Conservation (phyloP, 2,797 vertebrate species). For the Calcarius lapponicus region DNA sequence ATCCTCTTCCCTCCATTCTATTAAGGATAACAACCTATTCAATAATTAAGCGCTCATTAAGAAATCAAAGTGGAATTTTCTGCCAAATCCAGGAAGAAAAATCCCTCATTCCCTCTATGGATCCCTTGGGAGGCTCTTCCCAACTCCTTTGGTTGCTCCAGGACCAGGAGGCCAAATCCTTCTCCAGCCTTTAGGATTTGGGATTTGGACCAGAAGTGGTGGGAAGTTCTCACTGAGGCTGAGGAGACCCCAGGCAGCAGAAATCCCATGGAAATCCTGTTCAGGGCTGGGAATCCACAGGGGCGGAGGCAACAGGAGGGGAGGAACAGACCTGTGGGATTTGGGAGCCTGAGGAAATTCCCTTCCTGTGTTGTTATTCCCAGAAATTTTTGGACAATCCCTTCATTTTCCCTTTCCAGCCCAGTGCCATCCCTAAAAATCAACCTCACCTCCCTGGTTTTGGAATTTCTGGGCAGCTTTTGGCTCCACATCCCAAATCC, state of each 20-base stretch:
- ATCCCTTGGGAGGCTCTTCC: background rate
- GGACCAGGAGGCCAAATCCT: background rate
- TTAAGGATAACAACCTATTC: background rate
- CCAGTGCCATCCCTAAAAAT: background rate
- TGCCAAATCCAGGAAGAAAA: background rate
- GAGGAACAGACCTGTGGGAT: background rate
- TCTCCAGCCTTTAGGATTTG: background rate
- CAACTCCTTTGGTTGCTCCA: background rate
- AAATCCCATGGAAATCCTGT: background rate
- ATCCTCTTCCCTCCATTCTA: background rate
- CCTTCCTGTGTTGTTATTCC: background rate
- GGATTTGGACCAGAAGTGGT: background rate
- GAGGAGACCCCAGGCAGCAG: background rate
- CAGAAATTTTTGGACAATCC: background rate
- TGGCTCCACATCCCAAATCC: background rate
- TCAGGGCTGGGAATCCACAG: background rate
- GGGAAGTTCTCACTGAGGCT: no score
- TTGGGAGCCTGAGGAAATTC: background rate
- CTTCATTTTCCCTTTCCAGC: background rate
- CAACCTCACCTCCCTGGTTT: accelerated
- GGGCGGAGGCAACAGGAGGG: background rate
- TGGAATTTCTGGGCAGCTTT: background rate
- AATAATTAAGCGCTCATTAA: background rate
- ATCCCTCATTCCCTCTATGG: background rate
- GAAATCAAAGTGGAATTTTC: background rate